phyloP scores from a whole-genome alignment of 2,797 vertebrate species.

The Acanthis flammea region DNA sequence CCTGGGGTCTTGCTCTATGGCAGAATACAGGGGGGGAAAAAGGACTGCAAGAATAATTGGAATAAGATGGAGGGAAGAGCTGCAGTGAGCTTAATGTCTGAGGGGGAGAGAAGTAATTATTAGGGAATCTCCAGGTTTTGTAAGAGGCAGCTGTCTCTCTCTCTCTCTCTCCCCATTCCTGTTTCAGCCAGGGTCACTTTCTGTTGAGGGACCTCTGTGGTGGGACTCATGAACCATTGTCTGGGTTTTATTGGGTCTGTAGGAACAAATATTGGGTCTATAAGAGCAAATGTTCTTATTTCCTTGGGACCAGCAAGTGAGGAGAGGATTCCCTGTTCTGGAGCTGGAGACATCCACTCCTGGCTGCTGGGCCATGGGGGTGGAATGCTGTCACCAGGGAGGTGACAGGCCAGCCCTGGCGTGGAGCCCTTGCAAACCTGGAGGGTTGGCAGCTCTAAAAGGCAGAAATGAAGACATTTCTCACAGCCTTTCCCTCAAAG shows the following conservation, averaged over 20 bases:
- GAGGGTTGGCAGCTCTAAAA: background rate
- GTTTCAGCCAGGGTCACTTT: background rate
- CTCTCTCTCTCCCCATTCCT: background rate
- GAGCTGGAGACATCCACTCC: background rate
- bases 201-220: background rate
- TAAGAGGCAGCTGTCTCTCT: background rate
- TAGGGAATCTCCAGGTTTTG: background rate
- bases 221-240: background rate
- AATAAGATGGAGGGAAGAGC: background rate
- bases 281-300: background rate
- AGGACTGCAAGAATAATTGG: background rate
- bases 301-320: background rate
- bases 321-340: background rate
- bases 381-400: background rate
- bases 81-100: background rate
- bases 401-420: background rate
- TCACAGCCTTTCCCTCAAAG: background rate
- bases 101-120: background rate
- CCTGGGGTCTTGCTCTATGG: background rate
- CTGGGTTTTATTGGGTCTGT: background rate
- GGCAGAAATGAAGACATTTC: background rate
- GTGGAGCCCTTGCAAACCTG: background rate
- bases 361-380: background rate
- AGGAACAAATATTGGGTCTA: background rate
- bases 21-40: background rate